These are phyloP conservation scores for Mimas tiliae DNA, from an alignment of 2,888 invertebrate species.

Conservation along the genomic window DNA sequence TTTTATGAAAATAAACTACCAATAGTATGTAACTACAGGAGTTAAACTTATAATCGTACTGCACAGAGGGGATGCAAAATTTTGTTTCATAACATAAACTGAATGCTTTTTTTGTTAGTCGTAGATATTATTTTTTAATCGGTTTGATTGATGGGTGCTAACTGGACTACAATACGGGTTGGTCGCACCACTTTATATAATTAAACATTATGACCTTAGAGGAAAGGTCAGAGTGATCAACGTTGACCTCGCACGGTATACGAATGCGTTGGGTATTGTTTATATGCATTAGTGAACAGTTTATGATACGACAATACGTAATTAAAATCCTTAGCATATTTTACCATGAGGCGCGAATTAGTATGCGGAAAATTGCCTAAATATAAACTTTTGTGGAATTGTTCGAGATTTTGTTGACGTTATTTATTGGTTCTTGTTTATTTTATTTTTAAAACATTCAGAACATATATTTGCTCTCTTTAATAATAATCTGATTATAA, in stretches of 20 bases:
- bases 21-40: too few species aligned
- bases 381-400: neutral
- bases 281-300: neutral
- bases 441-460: neutral
- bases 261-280: slow-evolving; percentile 15
- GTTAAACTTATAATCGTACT: too few species aligned
- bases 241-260: slow-evolving; percentile 45
- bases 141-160: neutral
- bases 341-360: neutral
- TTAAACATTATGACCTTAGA: slow-evolving; percentile 60
- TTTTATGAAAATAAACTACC: too few species aligned
- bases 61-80: neutral
- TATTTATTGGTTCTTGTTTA: neutral
- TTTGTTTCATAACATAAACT: neutral
- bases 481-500: too few species aligned
- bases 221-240: slow-evolving; percentile 58
- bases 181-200: slow-evolving; percentile 49
- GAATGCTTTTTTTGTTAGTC: too few species aligned
- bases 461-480: neutral
- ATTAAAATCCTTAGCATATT: slow-evolving; percentile 16
- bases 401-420: neutral
- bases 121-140: neutral
- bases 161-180: slow-evolving; percentile 2
- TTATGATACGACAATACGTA: slow-evolving; percentile 8
- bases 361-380: neutral